Conservation (phyloP, 2,888 invertebrate genomes). For the Cantharis rustica region DNA sequence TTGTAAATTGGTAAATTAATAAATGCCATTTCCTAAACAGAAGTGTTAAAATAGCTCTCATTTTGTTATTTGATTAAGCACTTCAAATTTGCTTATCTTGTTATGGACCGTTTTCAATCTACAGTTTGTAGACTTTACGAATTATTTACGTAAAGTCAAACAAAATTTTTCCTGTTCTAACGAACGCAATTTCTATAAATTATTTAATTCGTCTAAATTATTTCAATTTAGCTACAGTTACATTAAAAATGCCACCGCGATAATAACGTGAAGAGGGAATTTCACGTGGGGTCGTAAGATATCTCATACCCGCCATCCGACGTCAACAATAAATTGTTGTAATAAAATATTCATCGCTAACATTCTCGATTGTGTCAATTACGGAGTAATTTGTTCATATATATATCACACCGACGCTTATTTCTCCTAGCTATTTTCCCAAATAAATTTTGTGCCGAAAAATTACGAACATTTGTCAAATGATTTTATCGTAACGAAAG, state of each 20-base stretch:
- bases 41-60: slow-evolving; percentile 1
- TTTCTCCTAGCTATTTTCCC: not conserved
- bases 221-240: not conserved
- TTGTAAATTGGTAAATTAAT: not conserved
- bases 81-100: not conserved
- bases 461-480: not conserved
- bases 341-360: not conserved
- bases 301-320: not conserved
- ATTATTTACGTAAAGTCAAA: not conserved
- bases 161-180: not conserved
- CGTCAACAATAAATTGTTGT: not conserved
- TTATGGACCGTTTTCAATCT: not conserved
- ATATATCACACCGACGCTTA: not conserved
- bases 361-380: not conserved
- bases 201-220: not conserved
- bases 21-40: not conserved
- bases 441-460: not conserved
- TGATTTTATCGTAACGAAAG: not conserved
- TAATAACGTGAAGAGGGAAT: not conserved
- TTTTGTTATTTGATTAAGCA: not conserved
- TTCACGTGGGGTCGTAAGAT: not conserved
- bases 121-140: not conserved
- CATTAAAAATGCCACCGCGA: not conserved
- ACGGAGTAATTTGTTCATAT: not conserved
- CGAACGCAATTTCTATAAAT: not conserved